Evolutionary conservation across 2,797 vertebrate genomes (phyloP).

Genomic region (Gymnocypris eckloni): DNA sequence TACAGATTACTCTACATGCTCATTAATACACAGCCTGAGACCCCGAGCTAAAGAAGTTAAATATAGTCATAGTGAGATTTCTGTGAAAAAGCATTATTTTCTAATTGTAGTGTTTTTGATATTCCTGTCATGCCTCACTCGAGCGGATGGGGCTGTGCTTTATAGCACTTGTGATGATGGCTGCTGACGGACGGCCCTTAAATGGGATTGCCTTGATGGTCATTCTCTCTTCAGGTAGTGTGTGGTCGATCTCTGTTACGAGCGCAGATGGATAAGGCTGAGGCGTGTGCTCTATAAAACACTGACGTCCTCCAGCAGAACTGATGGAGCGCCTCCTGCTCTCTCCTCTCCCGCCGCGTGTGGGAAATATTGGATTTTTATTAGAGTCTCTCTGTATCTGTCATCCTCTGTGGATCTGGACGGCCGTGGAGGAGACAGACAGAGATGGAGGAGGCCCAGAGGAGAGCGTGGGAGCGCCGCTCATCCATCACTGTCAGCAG

Average conservation of each 20-base stretch:
- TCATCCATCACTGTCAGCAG: constrained; percentile 54
- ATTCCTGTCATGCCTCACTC: background rate
- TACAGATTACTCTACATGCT: background rate
- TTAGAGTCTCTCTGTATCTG: constrained; percentile 61
- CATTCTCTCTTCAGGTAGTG: background rate
- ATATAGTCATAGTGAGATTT: background rate
- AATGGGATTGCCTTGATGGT: constrained; percentile 18
- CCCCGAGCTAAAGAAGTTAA: background rate
- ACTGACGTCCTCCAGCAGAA: constrained; percentile 38
- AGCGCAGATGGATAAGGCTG: background rate
- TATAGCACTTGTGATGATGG: background rate
- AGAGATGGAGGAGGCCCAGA: constrained; percentile 27
- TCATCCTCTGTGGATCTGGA: constrained; percentile 11
- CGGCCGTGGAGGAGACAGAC: constrained; percentile 19
- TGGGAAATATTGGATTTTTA: constrained; percentile 72
- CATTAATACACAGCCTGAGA: background rate
- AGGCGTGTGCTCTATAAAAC: background rate
- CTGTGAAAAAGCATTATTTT: background rate
- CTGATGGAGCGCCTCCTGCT: constrained; percentile 66
- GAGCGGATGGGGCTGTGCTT: background rate
- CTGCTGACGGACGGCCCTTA: background rate
- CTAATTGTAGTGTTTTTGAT: background rate
- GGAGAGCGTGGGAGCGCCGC: constrained; percentile 10
- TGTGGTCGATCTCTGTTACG: background rate
- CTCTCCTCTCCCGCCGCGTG: constrained; percentile 52